Evolutionary conservation across 37 sponge, comb jelly and placozoan genomes (phyloP), one percentile per base, ranked within the genome.

Genomic region (Amphimedon queenslandica): DNA sequence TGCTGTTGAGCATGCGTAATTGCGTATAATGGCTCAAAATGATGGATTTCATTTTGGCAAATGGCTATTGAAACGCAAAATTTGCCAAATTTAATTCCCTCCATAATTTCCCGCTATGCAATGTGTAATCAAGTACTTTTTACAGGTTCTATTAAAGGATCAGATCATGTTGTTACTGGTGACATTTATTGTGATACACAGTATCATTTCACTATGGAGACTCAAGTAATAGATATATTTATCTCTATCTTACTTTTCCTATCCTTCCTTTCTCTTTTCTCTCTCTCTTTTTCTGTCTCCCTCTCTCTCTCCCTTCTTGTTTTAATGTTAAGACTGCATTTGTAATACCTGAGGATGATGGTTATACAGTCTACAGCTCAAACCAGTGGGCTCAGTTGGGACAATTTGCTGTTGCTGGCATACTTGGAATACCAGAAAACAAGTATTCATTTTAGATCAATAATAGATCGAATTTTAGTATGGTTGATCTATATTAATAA

Each of bases 161-260:
- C 89, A 18, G 68, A 58, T n/a, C 84, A 75, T 43, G 31, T 29
- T 28, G 70, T 92, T n/a, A 32, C 55, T 38, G 92, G 92, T 8
- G 69, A 78, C 60, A 78, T 92, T 10, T 77, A 61, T 25, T 77
- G 74, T 60, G 82, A 78, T 28, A 66, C 76, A 3, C 90, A 83
- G 21, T 89, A 84, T 80, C 90, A 84, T 67, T 79, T 89, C 72
- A 31, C 42, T 66, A 83, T 89, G 84, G 84, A 84, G 70, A 84
- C 90, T 31, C 90, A 84, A 51, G 77, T 72, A 4, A 40, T 4
- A n/a, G n/a, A n/a, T n/a, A n/a, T n/a, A 23, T 25, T 24, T n/a
- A n/a, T n/a, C n/a, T n/a, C n/a, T 35, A 1, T 29, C 6, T 18
- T 63, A 60, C 6, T 23, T 33, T 66, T 11, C 16, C 8, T 10